Evolutionary conservation across 2,113 vertebrate species (phyloP).

Genomic region (Erpornis zantholeuca): DNA sequence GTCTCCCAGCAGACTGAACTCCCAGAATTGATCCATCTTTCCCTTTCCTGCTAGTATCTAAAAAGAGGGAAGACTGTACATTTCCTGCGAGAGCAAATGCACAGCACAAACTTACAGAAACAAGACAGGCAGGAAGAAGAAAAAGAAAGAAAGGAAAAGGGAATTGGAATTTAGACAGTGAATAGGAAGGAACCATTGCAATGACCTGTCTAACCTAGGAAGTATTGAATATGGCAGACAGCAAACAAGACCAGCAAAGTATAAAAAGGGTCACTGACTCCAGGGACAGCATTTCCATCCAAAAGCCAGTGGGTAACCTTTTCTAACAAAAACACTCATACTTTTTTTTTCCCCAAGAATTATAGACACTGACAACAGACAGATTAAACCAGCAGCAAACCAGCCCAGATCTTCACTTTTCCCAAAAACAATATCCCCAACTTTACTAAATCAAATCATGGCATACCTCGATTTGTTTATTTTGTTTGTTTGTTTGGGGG

Average conservation of each 20-base stretch:
- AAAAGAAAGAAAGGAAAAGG: background rate
- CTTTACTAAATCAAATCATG: background rate
- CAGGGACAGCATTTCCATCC: background rate
- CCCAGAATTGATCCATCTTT: background rate
- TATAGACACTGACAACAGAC: background rate
- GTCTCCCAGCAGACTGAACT: background rate
- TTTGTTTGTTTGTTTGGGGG: background rate
- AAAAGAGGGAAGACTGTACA: background rate
- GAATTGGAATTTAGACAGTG: background rate
- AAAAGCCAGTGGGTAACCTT: background rate
- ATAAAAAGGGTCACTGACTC: constrained; percentile 3
- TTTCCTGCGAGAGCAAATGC: background rate
- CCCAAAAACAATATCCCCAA: background rate
- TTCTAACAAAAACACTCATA: background rate
- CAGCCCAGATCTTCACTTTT: background rate
- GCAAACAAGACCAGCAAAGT: constrained; percentile 12
- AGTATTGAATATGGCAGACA: constrained; percentile 4
- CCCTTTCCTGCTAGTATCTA: background rate
- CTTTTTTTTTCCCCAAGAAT: background rate
- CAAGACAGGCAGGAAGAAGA: background rate
- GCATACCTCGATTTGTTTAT: background rate
- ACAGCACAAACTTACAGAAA: background rate
- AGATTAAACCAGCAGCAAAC: background rate
- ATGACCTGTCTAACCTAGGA: background rate
- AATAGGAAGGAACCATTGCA: background rate